Evolutionary conservation across 2,797 vertebrate genomes (phyloP).

Genomic region (Chelon labrosus): DNA sequence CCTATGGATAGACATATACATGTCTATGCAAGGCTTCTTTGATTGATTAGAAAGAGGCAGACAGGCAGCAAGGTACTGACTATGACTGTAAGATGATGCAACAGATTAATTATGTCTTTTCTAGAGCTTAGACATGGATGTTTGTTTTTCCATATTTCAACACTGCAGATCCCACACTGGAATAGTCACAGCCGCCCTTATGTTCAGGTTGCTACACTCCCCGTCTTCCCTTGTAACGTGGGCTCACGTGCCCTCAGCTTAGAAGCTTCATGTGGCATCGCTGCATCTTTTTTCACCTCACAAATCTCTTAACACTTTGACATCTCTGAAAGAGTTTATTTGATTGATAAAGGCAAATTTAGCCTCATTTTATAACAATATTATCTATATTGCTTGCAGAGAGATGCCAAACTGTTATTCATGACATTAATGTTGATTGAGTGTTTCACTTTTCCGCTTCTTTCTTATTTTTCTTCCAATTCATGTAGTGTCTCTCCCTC

Average conservation of each 20-base stretch:
- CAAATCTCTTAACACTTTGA: slow-evolving; percentile 74
- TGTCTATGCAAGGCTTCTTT: slow-evolving; percentile 33
- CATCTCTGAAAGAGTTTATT: slow-evolving; percentile 62
- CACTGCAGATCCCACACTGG: slow-evolving; percentile 26
- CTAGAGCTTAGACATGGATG: slow-evolving; percentile 14
- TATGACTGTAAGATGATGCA: slow-evolving; percentile 41
- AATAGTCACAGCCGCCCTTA: slow-evolving; percentile 15
- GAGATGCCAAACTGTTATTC: slow-evolving; percentile 79
- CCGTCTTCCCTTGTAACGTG: slow-evolving; percentile 13
- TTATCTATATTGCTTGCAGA: slow-evolving; percentile 10
- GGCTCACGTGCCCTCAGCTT: slow-evolving; percentile 22
- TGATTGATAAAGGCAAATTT: slow-evolving; percentile 18
- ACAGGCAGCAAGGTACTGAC: slow-evolving; percentile 15
- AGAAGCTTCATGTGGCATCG: slow-evolving; percentile 51
- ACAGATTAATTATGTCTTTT: slow-evolving; percentile 32
- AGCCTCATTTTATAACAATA: background rate
- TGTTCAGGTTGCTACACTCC: slow-evolving; percentile 33
- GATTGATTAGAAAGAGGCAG: slow-evolving; percentile 32
- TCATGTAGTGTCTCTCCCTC: slow-evolving; percentile 50
- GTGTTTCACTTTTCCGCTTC: slow-evolving; percentile 69
- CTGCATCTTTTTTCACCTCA: slow-evolving; percentile 68
- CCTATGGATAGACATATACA: slow-evolving; percentile 11
- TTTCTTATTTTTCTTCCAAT: slow-evolving; percentile 59
- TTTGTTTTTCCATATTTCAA: slow-evolving; percentile 34
- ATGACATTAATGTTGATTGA: slow-evolving; percentile 75